Evolutionary conservation across 1,140 invertebrate species (phyloP).

Genomic region (Eubasilissa regina): DNA sequence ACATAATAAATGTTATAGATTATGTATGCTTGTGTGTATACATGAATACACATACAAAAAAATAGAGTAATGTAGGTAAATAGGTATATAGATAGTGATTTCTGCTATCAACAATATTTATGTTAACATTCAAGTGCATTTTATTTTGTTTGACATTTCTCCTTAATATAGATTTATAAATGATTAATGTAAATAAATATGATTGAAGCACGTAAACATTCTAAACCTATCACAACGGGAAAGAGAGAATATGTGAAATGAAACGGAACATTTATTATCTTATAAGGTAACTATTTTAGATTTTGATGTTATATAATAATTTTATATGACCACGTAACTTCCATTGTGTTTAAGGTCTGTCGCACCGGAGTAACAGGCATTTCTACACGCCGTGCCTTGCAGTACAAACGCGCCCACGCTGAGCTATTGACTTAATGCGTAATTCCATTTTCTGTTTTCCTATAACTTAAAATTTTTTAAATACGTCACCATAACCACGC

Average conservation of each 20-base stretch:
- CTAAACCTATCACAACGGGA: conserved; percentile 16
- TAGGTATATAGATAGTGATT: not conserved
- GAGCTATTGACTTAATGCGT: too few species aligned
- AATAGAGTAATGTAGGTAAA: conserved; percentile 4
- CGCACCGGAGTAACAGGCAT: not conserved
- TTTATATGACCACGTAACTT: not conserved
- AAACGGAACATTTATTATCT: not conserved
- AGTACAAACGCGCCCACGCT: too few species aligned
- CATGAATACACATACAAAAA: conserved; percentile 16
- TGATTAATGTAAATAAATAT: not conserved
- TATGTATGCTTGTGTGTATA: conserved; percentile 22
- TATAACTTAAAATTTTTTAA: too few species aligned
- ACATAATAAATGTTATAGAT: conserved; percentile 26
- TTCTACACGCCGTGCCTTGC: too few species aligned
- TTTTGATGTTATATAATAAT: not conserved
- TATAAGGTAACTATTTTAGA: not conserved
- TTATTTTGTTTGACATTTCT: conserved; percentile 13
- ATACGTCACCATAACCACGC: too few species aligned
- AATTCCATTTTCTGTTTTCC: too few species aligned
- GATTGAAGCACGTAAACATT: not conserved
- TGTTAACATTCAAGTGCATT: conserved; percentile 8
- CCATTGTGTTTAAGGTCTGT: not conserved
- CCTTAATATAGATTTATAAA: conserved; percentile 1
- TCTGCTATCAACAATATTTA: not conserved
- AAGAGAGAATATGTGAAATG: not conserved